Base-by-base conservation (phyloP, 64 coral and sea anemone species). In the Porites lutea region DNA sequence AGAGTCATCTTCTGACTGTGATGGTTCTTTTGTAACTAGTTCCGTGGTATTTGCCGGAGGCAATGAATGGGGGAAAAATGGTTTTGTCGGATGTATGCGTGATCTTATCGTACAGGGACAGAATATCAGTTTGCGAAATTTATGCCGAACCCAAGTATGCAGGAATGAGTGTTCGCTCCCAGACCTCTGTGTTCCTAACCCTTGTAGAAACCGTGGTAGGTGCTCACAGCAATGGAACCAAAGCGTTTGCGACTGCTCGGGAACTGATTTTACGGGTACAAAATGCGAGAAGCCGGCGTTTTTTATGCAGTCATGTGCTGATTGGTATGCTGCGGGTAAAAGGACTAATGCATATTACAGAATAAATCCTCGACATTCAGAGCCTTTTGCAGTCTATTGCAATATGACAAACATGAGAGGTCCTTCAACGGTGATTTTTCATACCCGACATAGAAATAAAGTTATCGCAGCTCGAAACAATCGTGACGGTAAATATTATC, bases 61-160 rank as follows among this genome's bases (percentile, higher is more conserved):
- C 55, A 82, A 46, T 48, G 70, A 65, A 20, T 16, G 45, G 18
- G 37, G 79, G 4, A 78, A 9, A 15, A 27, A 50, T 4, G 95
- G 95, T 0, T 94, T 97, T 68, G 86, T 97, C 13, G 95, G 95
- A 43, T 97, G 95, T 75, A 94, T 97, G 58, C 90, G 93, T 45
- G 69, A 94, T 37, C 72, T 97, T 13, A 75, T 60, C 27, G 62
- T 91, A 45, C 91, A 94, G 23, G 92, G 92, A 18, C 66, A 77
- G n/a, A 63, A 46, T 18, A 48, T 94, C 23, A 88, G 94, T 43
- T 74, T 52, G 10, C 77, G 60, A 14, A 65, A 49, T 71, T 50
- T 75, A 3, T 88, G 47, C 7, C 52, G 72, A 47, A 82, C 88
- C 19, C 57, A 73, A 3, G 71, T 94, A 27, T 3, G 51, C 15